These are phyloP conservation scores for Sporophila hypoxantha DNA, from an alignment of 2,113 vertebrate genomes.

Conservation along the genomic window DNA sequence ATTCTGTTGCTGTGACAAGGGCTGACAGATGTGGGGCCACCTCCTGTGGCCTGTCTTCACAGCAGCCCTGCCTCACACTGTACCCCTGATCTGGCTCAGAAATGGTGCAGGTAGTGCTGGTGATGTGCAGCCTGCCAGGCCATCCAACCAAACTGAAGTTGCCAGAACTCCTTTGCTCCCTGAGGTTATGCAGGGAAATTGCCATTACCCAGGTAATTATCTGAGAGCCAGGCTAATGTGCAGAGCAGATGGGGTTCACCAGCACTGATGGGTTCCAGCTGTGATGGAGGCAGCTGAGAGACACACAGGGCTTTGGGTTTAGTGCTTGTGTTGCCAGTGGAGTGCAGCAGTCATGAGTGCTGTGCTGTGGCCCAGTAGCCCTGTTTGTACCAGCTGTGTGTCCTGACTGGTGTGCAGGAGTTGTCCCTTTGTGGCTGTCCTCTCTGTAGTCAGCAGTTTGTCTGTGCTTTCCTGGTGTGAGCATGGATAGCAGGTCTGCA, in stretches of 20 bases:
- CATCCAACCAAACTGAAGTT: background rate
- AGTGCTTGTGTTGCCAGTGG: background rate
- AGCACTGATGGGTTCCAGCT: background rate
- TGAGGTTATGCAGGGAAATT: background rate
- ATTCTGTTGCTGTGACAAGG: background rate
- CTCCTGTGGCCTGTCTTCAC: background rate
- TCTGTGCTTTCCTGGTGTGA: background rate
- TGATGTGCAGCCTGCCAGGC: background rate
- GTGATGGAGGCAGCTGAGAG: background rate
- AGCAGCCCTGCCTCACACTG: accelerated
- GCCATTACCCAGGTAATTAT: background rate
- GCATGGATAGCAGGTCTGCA: background rate
- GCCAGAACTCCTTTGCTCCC: background rate
- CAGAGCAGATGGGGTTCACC: background rate
- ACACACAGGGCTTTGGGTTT: background rate
- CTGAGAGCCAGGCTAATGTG: background rate
- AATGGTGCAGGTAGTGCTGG: accelerated
- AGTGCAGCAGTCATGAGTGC: background rate
- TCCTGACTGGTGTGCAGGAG: background rate
- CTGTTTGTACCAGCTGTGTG: accelerated
- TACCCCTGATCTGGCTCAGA: background rate
- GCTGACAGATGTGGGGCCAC: background rate
- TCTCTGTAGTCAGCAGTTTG: background rate
- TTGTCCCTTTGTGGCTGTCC: background rate
- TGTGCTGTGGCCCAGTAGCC: background rate